phyloP scores from a whole-genome alignment of 2,797 vertebrate species.

The Pygocentrus nattereri region DNA sequence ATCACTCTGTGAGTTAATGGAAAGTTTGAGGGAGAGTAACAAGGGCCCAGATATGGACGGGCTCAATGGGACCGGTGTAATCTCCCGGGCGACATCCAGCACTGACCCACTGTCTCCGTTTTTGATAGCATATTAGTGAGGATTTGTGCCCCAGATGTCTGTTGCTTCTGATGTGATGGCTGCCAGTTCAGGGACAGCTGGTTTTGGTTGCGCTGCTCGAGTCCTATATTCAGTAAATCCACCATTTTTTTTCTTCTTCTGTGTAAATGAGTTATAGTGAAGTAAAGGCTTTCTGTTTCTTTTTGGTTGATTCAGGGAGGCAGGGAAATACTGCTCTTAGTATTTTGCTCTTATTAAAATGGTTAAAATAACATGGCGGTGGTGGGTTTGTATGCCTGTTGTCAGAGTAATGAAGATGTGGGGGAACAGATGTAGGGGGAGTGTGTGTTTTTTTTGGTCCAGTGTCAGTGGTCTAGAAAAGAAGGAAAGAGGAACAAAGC shows the following conservation, averaged over 20 bases:
- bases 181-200: constrained; percentile 39
- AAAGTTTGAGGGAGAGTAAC: background rate
- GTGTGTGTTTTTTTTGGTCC: background rate
- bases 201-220: constrained; percentile 54
- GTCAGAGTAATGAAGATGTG: too few species aligned
- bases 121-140: constrained; percentile 65
- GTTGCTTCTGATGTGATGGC: constrained; percentile 45
- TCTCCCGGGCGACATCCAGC: constrained; percentile 54
- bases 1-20: background rate
- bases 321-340: background rate
- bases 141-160: constrained; percentile 66
- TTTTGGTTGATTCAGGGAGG: background rate
- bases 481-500: background rate
- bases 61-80: constrained; percentile 56
- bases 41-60: constrained; percentile 52
- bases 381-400: background rate
- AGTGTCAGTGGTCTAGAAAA: background rate
- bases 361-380: background rate
- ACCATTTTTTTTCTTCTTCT: background rate
- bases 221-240: constrained; percentile 21
- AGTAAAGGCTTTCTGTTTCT: background rate
- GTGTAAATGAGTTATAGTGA: background rate
- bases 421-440: too few species aligned
- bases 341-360: too few species aligned
- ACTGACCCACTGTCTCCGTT: constrained; percentile 52